A percentile compares a stretch with the other conserved stretches of the same genome.
Evolutionary conservation across 2,888 invertebrate species (phyloP).

Genomic region (Ferrisia virgata): DNA sequence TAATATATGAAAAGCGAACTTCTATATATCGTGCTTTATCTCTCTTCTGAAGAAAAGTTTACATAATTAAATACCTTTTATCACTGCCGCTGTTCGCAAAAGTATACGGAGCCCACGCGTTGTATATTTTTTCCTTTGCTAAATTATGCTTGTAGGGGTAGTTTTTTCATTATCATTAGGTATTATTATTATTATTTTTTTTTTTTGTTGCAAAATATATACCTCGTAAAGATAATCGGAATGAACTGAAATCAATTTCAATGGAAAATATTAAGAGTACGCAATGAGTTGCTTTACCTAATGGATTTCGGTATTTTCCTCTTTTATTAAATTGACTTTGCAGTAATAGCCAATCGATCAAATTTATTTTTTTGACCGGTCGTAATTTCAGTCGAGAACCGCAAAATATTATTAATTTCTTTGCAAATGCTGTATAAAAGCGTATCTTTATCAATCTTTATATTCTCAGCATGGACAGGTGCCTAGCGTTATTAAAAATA

Average conservation of each 20-base stretch:
- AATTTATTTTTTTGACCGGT: background rate
- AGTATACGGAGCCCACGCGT: background rate
- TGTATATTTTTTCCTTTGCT: background rate
- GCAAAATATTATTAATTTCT: background rate
- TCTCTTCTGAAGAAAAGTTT: background rate
- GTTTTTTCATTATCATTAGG: background rate
- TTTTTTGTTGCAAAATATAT: too few species aligned
- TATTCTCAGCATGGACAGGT: background rate
- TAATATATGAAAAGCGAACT: background rate
- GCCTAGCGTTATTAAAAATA: background rate
- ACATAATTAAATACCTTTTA: slow-evolving; percentile 2
- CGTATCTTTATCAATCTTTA: background rate
- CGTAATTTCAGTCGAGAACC: background rate
- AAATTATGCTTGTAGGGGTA: background rate
- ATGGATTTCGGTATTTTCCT: background rate
- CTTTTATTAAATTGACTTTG: background rate
- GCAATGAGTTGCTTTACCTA: background rate
- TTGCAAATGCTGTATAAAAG: background rate
- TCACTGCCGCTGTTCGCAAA: background rate
- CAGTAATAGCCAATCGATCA: background rate
- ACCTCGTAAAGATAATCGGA: too few species aligned
- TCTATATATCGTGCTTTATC: background rate
- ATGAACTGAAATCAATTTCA: background rate
- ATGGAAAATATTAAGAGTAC: background rate
- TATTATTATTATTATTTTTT: too few species aligned